Evolutionary conservation across 2,113 vertebrate genomes (phyloP), one percentile per base, ranked within the genome.

Genomic region (Ammodytes dubius): DNA sequence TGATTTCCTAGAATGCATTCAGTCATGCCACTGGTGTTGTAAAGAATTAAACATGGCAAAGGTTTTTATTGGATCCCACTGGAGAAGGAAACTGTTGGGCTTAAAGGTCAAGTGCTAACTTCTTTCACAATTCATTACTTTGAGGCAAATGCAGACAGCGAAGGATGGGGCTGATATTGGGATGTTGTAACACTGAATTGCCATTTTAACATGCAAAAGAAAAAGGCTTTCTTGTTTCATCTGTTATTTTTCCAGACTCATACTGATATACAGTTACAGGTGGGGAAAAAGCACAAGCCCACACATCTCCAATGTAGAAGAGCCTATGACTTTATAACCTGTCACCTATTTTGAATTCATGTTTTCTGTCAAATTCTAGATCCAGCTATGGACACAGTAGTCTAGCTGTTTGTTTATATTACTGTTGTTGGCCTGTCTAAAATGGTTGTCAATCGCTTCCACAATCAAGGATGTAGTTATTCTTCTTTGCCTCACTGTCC

Each of bases 141-240:
- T 60, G 39, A 37, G 19, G 2, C 19, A 39, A 56, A 39, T 57
- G 7, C 10, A 9, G 57, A 42, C 46, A 5, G 19, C 35, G 42
- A 7, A 6, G 0, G 7, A 4, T 2, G 11, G 35, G 7, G 9
- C n/a, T 57, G 40, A 35, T 35, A 39, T 11, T 3, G 42, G 52
- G 61, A 68, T 59, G 52, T 19, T 17, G 8, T 27, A 17, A 17
- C 6, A 12, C 17, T 43, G 9, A 0, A 19, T 19, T 45, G 8
- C 61, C n/a, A 64, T 47, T 65, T 43, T 50, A 50, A 61, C 1
- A 61, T 73, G 57, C 37, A 49, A 60, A 60, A 27, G 27, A 27
- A 27, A 27, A 27, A 27, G 27, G 27, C 27, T 8, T 5, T 7
- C 1, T 9, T 8, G 11, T 39, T 57, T 13, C 19, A 27, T 27